Evolutionary conservation across 2,888 invertebrate genomes (phyloP), one percentile per base, ranked within the genome.

Genomic region (Sesamia inferens): DNA sequence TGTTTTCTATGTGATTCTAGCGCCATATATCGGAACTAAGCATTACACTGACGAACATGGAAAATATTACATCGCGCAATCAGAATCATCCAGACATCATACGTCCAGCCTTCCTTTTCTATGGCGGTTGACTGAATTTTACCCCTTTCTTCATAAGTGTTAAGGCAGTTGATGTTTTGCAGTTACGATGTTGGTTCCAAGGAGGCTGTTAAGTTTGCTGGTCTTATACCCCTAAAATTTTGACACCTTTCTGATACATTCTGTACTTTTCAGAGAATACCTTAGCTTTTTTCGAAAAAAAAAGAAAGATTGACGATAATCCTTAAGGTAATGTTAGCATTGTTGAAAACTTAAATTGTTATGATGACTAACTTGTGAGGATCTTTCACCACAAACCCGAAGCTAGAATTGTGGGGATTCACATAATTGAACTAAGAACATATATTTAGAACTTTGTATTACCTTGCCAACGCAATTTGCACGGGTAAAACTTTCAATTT

Each of bases 381-480:
- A 31, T 48, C 24, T 68, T 8, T 51, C 22, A 67, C 57, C 55
- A 24, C 48, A 24, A 72, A 19, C 51, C 14, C 61, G 13, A 13
- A 55, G 57, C 31, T 65, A 59, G 22, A 67, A 51, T 51, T 58
- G 48, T 67, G 11, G 22, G 22, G 68, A 78, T 44, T 82, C 14
- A 64, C 44, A 66, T 62, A 69, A 79, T 70, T 79, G 59, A 79
- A 74, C 55, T 66, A 44, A 61, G 59, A 71, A 65, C 67, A 79
- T 61, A 64, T 67, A 79, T 71, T 83, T 66, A 47, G 64, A 64
- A 61, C 44, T 59, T 76, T 67, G 22, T 42, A 22, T 62, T 65
- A 66, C 54, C 55, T 47, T 54, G 22, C 24, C 24, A 22, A 63
- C 24, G 48, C 47, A 64, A 51, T 80, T 75, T 76, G 48, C 19